Conservation (phyloP, 1,140 invertebrate species). For the Drosophila ohnishii region DNA sequence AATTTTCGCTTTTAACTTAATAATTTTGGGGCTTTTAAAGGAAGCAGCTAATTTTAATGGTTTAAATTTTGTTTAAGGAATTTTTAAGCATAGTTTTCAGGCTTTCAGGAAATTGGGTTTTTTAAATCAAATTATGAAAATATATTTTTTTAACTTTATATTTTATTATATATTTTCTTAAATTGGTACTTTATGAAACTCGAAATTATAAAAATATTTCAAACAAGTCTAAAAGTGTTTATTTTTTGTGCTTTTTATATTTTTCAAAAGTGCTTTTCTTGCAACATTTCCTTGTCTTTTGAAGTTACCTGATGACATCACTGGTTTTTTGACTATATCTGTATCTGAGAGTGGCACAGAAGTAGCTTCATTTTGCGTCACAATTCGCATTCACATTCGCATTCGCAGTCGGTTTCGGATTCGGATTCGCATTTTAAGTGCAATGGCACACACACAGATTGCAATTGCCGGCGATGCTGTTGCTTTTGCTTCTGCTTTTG, state of each 20-base stretch:
- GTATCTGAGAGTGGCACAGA: slow-evolving; percentile 59
- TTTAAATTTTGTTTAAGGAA: too few species aligned
- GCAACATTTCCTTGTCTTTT: background rate
- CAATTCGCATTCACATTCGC: slow-evolving; percentile 70
- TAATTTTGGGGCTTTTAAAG: background rate
- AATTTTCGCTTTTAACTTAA: too few species aligned
- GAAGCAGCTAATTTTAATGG: too few species aligned
- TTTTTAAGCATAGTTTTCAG: too few species aligned
- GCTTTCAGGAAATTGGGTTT: too few species aligned
- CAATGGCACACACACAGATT: slow-evolving; percentile 66
- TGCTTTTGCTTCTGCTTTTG: slow-evolving; percentile 19
- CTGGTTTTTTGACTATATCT: slow-evolving; percentile 17
- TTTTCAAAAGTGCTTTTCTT: background rate
- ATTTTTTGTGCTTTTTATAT: background rate
- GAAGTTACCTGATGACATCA: background rate
- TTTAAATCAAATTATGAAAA: too few species aligned
- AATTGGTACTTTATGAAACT: too few species aligned
- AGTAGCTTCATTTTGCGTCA: slow-evolving; percentile 80
- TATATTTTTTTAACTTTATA: too few species aligned
- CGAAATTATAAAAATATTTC: too few species aligned
- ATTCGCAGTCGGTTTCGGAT: slow-evolving; percentile 49
- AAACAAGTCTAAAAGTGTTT: too few species aligned
- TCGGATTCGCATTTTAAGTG: slow-evolving; percentile 75
- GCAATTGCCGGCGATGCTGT: slow-evolving; percentile 46
- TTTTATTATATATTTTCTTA: too few species aligned